These are phyloP conservation scores for Gallinago stenura DNA, from an alignment of 2,797 vertebrate genomes.

Conservation along the genomic window DNA sequence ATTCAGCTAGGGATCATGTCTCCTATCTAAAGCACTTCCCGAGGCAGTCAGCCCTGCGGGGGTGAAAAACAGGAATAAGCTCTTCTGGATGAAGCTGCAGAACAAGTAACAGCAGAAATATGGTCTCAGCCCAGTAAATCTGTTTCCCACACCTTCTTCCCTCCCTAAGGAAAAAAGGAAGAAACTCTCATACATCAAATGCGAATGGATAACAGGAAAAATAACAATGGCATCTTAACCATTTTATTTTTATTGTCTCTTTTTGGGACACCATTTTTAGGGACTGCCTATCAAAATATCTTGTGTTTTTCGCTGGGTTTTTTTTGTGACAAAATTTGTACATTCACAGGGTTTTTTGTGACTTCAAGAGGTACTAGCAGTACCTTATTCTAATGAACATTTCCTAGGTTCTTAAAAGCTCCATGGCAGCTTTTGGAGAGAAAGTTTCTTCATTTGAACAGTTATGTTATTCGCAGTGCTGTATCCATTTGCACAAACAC, in stretches of 20 bases:
- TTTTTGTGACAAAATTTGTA: background rate
- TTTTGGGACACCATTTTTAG: background rate
- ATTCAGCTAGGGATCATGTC: background rate
- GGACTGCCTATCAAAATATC: background rate
- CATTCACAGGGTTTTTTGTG: background rate
- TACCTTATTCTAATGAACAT: background rate
- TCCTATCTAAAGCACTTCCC: background rate
- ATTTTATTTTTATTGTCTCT: background rate
- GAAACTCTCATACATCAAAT: background rate
- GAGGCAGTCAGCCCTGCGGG: background rate
- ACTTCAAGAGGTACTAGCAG: background rate
- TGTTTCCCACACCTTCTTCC: background rate
- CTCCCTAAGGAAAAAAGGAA: background rate
- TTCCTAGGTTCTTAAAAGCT: background rate
- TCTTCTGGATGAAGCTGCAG: background rate
- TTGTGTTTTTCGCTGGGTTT: background rate
- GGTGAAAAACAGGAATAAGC: background rate
- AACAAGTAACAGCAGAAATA: background rate
- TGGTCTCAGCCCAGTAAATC: background rate
- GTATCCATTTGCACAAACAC: background rate
- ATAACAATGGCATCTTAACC: background rate
- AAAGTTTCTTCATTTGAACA: background rate
- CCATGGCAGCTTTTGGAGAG: background rate
- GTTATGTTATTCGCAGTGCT: rapidly evolving
- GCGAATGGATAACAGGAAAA: background rate